phyloP scores from a whole-genome alignment of 1,140 invertebrate species.

The Scaptomyza graminum region DNA sequence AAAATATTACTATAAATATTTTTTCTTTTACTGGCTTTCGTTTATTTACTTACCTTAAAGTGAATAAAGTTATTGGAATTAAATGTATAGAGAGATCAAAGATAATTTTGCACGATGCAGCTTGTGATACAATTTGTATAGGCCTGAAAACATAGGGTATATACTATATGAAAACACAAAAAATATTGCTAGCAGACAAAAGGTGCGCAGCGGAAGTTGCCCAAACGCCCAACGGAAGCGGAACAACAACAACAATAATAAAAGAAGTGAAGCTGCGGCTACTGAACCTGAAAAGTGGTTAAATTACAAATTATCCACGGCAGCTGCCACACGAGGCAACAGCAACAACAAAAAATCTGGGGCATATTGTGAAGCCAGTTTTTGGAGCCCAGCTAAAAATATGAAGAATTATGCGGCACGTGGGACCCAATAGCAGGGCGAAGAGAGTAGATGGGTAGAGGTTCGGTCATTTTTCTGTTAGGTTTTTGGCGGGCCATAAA shows the following conservation, averaged over 20 bases:
- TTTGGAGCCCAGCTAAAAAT: constrained; percentile 63
- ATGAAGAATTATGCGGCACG: constrained; percentile 78
- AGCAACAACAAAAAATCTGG: constrained; percentile 22
- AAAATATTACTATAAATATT: too few species aligned
- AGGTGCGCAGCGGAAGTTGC: constrained; percentile 50
- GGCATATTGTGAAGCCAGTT: constrained; percentile 47
- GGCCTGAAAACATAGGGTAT: constrained; percentile 19
- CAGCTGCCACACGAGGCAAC: constrained; percentile 57
- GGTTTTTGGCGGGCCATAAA: constrained; percentile 34
- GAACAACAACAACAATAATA: constrained; percentile 35
- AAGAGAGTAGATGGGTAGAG: neutral
- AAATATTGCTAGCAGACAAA: constrained; percentile 30
- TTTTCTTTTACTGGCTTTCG: too few species aligned
- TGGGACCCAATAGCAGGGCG: constrained; percentile 42
- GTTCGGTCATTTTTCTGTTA: neutral
- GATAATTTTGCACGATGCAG: neutral
- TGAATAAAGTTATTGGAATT: too few species aligned
- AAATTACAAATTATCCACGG: constrained; percentile 84
- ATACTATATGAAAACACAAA: neutral
- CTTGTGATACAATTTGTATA: neutral
- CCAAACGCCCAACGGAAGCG: constrained; percentile 60
- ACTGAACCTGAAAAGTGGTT: constrained; percentile 83
- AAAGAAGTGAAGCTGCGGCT: constrained; percentile 47
- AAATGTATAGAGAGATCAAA: too few species aligned
- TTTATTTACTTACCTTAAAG: too few species aligned